Evolutionary conservation across 1,140 invertebrate species (phyloP), one percentile per base, ranked within the genome.

Genomic region (Drosophila guanche): DNA sequence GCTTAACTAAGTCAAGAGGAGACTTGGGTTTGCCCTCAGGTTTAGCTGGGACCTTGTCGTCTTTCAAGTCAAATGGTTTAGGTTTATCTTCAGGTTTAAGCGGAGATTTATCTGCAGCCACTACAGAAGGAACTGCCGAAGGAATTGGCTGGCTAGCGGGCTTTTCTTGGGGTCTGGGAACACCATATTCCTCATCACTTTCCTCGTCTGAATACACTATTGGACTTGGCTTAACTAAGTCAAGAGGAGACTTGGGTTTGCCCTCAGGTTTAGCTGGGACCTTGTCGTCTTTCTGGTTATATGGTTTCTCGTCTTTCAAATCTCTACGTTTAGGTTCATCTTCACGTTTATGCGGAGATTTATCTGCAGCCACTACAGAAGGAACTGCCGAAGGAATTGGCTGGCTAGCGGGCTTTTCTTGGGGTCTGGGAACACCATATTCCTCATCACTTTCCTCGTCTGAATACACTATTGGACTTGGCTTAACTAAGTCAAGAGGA

Each of bases 1-100:
- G 5, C 7, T 57, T 57, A 7, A 27, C 4, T 8, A 23, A 3
- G 2, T 53, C 48, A 45, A 46, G 0, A 3, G 16, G 16, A 5
- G 47, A 37, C 29, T 58, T 65, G 29, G 56, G 56, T 50, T 66
- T 76, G 5, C 61, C 52, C 4, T 62, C 45, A 50, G 14, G 16
- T 6, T 45, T 69, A 27, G 29, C 10, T 12, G 50, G 43, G 5
- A 14, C 7, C 40, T 50, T 42, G 14, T 42, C 40, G 23, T 55
- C 27, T 37, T 51, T 46, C 20, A 61, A 33, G 8, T 72, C 56
- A 4, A 25, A 5, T 14, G 53, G 59, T 25, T 50, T 42, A 25
- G 48, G 10, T 20, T 54, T 62, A 8, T 53, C 60, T 10, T 12
- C 20, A 22, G 16, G 5, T 25, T 61, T 55, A 16, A 56, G 7